A percentile compares a stretch with the other conserved stretches of the same genome.
Evolutionary conservation across 2,888 invertebrate species (phyloP).

Genomic region (Cerastis leucographa): DNA sequence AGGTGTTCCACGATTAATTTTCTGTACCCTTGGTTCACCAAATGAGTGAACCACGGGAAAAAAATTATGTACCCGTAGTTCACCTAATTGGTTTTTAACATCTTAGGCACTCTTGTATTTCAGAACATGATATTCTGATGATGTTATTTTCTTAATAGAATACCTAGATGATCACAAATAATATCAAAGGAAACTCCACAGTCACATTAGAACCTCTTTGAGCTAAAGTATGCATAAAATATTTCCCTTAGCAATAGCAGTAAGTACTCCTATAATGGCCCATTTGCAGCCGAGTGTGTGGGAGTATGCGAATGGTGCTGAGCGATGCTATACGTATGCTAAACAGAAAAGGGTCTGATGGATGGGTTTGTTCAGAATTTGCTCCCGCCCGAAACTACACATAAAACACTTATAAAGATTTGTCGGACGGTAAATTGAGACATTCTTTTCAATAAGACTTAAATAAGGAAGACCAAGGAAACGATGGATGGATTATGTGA

Average conservation of each 20-base stretch:
- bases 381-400: slow-evolving; percentile 41
- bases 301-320: slow-evolving; percentile 72
- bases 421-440: slow-evolving; percentile 11
- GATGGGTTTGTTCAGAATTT: slow-evolving; percentile 74
- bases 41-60: no score
- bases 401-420: slow-evolving; percentile 38
- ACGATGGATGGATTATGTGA: no score
- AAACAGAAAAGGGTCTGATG: slow-evolving; percentile 79
- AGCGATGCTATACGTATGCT: slow-evolving; percentile 84
- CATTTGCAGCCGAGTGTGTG: slow-evolving; percentile 64
- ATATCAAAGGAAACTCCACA: slow-evolving; percentile 25
- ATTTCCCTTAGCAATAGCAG: slow-evolving; percentile 62
- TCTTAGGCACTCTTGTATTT: no score
- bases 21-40: no score
- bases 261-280: slow-evolving; percentile 64
- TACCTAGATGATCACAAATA: background rate
- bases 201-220: slow-evolving; percentile 46
- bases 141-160: background rate
- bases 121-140: no score
- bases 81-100: no score
- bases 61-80: no score
- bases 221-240: slow-evolving; percentile 52
- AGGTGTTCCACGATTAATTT: no score
- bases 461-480: background rate
- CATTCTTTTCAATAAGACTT: background rate